Conservation (phyloP, 2,113 vertebrate species). For the Aldabrachelys gigantea region DNA sequence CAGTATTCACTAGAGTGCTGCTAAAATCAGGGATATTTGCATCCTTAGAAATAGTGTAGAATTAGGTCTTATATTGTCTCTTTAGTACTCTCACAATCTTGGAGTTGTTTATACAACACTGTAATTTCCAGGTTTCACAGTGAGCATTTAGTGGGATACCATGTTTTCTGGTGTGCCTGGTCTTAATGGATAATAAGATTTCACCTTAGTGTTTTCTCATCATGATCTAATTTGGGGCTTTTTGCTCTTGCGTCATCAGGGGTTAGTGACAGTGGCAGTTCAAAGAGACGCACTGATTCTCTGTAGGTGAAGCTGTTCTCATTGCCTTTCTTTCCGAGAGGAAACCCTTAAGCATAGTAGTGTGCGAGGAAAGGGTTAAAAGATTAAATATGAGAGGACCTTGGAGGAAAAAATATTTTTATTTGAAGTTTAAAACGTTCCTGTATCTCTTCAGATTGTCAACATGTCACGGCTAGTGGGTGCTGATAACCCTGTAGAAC, state of each 20-base stretch:
- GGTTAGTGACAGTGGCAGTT: not conserved
- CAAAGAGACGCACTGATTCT: not conserved
- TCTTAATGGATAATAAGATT: not conserved
- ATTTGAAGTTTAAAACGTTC: constrained; percentile 2
- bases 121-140: not conserved
- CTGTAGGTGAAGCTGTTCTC: not conserved
- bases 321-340: not conserved
- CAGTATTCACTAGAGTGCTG: not conserved
- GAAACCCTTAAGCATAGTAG: not conserved
- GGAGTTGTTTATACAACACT: fast-evolving
- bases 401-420: not conserved
- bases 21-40: not conserved
- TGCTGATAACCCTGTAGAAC: constrained; percentile 87
- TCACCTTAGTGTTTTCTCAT: not conserved
- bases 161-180: not conserved
- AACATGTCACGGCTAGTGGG: constrained; percentile 85
- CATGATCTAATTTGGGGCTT: not conserved
- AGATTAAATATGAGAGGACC: not conserved
- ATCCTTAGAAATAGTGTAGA: not conserved
- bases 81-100: not conserved
- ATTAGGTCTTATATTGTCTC: not conserved
- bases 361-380: not conserved
- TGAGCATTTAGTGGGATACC: not conserved
- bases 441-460: constrained; percentile 85
- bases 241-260: not conserved